A percentile compares a stretch with the other conserved stretches of the same genome.
Conservation (phyloP, 2,113 vertebrate species). For the Zapus hudsonius region DNA sequence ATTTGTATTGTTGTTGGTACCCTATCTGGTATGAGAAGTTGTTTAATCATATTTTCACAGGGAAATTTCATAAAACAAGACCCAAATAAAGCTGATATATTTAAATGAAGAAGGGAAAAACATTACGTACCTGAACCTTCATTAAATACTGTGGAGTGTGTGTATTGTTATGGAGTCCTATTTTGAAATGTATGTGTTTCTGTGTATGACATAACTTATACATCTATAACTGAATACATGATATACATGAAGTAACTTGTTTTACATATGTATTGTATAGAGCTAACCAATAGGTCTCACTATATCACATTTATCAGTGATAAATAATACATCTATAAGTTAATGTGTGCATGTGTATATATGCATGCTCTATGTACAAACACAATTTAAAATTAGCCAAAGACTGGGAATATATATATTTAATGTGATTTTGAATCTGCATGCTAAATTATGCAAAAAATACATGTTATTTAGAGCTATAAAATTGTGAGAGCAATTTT, state of each 20-base stretch:
- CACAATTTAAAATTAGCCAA: not conserved
- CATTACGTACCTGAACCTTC: not conserved
- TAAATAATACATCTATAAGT: not conserved
- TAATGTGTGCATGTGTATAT: not conserved
- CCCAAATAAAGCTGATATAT: not conserved
- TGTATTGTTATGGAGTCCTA: not conserved
- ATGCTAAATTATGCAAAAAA: conserved; percentile 41
- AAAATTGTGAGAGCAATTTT: conserved; percentile 15
- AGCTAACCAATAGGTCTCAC: not conserved
- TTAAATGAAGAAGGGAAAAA: not conserved
- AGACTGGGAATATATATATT: not conserved
- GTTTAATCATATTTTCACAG: too few relatives aligned
- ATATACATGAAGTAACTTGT: not conserved
- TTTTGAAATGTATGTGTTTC: not conserved
- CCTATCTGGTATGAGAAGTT: too few relatives aligned
- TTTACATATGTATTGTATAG: not conserved
- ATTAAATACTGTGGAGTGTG: not conserved
- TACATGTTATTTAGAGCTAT: conserved; percentile 26
- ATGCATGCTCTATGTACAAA: not conserved
- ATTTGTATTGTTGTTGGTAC: too few relatives aligned
- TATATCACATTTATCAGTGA: not conserved
- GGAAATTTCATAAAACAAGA: too few relatives aligned
- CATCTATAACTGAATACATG: not conserved
- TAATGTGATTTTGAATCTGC: conserved; percentile 11
- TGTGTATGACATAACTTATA: too few relatives aligned